Conservation (phyloP, 2,797 vertebrate species). For the Acestrorhynchus altus region DNA sequence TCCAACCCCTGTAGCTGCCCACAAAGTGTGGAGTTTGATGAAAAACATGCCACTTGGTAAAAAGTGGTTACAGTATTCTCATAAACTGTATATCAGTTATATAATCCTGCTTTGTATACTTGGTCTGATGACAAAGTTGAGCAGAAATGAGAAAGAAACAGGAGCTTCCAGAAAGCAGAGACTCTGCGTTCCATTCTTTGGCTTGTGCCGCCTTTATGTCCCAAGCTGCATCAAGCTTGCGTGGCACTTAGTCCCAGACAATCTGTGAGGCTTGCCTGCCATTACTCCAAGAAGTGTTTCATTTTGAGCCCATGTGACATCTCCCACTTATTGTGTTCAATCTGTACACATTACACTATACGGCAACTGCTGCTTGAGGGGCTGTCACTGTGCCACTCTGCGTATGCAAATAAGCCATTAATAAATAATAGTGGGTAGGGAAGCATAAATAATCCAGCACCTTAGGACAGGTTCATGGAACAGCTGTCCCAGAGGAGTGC, state of each 20-base stretch:
- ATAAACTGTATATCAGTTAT: too few relatives aligned
- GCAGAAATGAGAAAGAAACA: background rate
- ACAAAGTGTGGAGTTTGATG: too few relatives aligned
- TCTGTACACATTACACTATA: slow-evolving; percentile 64
- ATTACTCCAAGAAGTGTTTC: slow-evolving; percentile 58
- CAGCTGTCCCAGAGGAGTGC: slow-evolving; percentile 65
- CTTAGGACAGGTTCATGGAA: slow-evolving; percentile 63
- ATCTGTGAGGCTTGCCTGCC: slow-evolving; percentile 53
- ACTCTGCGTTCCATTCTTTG: slow-evolving; percentile 29
- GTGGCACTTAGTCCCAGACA: slow-evolving; percentile 45
- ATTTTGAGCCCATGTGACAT: slow-evolving; percentile 59
- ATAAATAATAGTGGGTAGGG: slow-evolving; percentile 70
- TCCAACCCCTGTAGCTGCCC: too few relatives aligned
- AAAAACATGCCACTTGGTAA: too few relatives aligned
- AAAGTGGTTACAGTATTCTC: too few relatives aligned
- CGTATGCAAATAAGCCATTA: slow-evolving; percentile 76
- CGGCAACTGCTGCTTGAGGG: slow-evolving; percentile 57
- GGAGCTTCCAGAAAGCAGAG: too few relatives aligned
- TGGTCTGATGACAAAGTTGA: background rate
- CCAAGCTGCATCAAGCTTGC: slow-evolving; percentile 36
- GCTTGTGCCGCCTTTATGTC: slow-evolving; percentile 44
- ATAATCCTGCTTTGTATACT: background rate
- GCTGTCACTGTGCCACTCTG: slow-evolving; percentile 59
- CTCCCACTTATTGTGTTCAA: slow-evolving; percentile 64
- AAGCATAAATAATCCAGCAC: slow-evolving; percentile 71